Evolutionary conservation across 2,113 vertebrate species (phyloP).

Genomic region (Pygoscelis antarcticus): DNA sequence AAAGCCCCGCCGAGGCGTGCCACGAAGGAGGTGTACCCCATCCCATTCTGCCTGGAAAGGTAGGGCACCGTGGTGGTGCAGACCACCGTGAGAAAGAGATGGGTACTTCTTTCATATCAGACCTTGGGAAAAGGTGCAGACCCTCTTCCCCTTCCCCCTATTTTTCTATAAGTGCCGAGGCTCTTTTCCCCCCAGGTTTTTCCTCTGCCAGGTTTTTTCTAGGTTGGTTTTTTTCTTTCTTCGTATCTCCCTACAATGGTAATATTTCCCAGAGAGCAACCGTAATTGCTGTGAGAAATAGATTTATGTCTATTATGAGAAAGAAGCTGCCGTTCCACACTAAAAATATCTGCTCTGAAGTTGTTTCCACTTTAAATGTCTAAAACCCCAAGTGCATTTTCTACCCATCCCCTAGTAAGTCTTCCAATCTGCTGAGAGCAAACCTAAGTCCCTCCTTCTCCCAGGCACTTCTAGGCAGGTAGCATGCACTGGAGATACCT

Average conservation of each 20-base stretch:
- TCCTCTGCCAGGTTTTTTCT: not conserved
- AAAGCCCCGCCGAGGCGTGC: not conserved
- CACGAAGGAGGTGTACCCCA: conserved; percentile 41
- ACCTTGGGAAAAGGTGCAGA: not conserved
- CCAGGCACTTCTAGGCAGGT: not conserved
- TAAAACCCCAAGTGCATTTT: not conserved
- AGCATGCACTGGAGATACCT: not conserved
- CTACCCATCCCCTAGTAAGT: not conserved
- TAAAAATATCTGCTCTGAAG: not conserved
- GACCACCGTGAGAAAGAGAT: not conserved
- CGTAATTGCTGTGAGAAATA: not conserved
- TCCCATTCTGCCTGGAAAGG: conserved; percentile 51
- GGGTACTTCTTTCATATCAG: not conserved
- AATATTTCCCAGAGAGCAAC: not conserved
- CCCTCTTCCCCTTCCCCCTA: not conserved
- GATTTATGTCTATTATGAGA: not conserved
- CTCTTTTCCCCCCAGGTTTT: rapidly evolving
- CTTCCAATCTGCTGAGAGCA: not conserved
- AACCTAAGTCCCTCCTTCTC: not conserved
- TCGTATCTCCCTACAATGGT: not conserved
- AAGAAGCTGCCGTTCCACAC: not conserved
- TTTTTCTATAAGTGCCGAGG: not conserved
- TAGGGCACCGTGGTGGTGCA: not conserved
- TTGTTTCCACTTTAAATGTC: not conserved
- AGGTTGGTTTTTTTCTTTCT: not conserved